These are phyloP conservation scores for Gila orcuttii DNA, from an alignment of 2,113 vertebrate species.

Conservation along the genomic window DNA sequence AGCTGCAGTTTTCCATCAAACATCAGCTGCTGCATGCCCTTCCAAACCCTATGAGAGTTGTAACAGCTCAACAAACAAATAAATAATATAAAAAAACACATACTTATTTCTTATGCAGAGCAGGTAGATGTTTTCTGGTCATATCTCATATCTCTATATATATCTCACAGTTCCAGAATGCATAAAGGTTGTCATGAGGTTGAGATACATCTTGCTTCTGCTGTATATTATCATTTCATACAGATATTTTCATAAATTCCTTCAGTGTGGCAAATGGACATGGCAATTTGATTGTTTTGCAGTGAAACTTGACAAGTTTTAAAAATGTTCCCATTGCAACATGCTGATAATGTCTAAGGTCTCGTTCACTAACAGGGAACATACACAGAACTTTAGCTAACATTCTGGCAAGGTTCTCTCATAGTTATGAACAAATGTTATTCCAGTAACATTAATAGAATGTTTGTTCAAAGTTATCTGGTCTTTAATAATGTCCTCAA, in stretches of 20 bases:
- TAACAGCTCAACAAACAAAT: constrained; percentile 46
- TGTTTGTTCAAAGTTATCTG: no score
- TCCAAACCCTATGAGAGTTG: constrained; percentile 45
- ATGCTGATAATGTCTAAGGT: background rate
- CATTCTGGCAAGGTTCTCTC: no score
- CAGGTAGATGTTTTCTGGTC: constrained; percentile 41
- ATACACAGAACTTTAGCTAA: no score
- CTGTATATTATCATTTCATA: background rate
- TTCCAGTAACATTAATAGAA: no score
- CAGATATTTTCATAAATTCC: background rate
- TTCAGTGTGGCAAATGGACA: background rate
- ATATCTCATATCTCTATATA: no score
- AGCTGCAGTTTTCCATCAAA: constrained; percentile 43
- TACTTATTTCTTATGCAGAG: constrained; percentile 52
- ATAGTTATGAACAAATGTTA: no score
- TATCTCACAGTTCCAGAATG: constrained; percentile 14
- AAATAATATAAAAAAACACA: constrained; percentile 50
- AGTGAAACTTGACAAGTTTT: background rate
- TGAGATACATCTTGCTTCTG: background rate
- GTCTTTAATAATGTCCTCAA: no score
- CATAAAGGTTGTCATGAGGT: background rate
- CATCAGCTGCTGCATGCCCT: constrained; percentile 48
- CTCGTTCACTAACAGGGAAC: background rate
- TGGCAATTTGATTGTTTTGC: background rate
- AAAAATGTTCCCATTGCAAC: background rate